Base-by-base conservation (phyloP, 2,113 vertebrate genomes). In the Nematolebias whitei region DNA sequence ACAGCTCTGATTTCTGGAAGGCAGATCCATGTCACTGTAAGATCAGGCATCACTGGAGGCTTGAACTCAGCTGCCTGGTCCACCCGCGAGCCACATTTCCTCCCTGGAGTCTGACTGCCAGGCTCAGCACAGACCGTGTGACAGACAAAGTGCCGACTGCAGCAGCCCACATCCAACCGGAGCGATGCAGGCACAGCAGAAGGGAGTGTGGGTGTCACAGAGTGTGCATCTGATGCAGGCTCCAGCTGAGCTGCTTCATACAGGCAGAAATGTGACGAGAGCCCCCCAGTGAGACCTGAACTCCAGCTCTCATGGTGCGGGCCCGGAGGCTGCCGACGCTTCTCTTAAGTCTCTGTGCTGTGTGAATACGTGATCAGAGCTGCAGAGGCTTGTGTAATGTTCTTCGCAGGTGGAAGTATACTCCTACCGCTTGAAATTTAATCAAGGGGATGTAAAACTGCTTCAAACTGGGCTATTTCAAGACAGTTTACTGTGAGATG, bases 221-320 rank as follows among this genome's bases (percentile, higher is more conserved):
- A 56, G 35, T 44, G 47, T 83, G 63, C 39, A 72, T 66, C 76
- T 59, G 64, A 79, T 63, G 59, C 35, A 41, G 51, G 23, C 58
- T 68, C 50, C 67, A 58, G 44, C 44, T 85, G 63, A 84, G 76
- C 74, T 79, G 56, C 71, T 78, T 85, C 72, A 71, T 12, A 32
- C 68, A 67, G 71, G 71, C 74, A 84, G 70, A 63, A 68, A 78
- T 68, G 71, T 88, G 75, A 73, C 15, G 20, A 68, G 77, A 66
- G 65, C 71, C 85, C 89, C 83, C 90, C 68, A 63, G 74, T 86
- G 91, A 84, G 89, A 76, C 64, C 56, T 81, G 85, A 88, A 85
- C 85, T 78, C 64, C 53, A n/a, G 60, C 80, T 63, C 70, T 70
- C 41, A 12, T 57, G 80, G 76, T 74, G 76, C 78, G 68, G 65